Base-by-base conservation (phyloP, 1,140 invertebrate genomes). In the Leptinotarsa undecemlineata region DNA sequence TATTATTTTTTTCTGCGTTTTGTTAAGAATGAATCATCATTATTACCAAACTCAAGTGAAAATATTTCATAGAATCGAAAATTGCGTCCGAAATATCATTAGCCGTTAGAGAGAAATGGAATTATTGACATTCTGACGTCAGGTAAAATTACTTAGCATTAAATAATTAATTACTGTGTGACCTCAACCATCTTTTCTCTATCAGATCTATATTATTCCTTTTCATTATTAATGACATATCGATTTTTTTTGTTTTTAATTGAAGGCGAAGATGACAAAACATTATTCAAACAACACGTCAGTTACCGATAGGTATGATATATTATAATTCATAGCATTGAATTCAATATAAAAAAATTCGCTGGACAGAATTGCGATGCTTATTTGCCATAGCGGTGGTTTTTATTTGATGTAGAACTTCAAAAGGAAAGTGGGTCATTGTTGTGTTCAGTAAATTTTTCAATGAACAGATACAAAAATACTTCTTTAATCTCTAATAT, bases 91-190 rank as follows among this genome's bases (percentile, higher is more conserved):
- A 57, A 57, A 57, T 57, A 57, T 57, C 51, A 57, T 57, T 57
- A 57, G 51, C 51, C 51, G n/a, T 57, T 57, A 57, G 17, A 57
- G 51, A 15, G 51, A 57, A 57, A 19, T 57, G n/a, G 15, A 64
- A 64, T 21, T 64, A 64, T 64, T 64, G 20, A 64, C 23, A 26
- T 21, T 17, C 17, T 64, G 62, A 64, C 62, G 62, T 64, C 62
- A 64, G 62, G 20, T n/a, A 64, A 64, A 64, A 64, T 64, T 64
- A 64, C 62, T 17, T 1, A 26, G 19, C 23, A 20, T 64, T 64
- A 20, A 64, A 64, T 64, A 64, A 64, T 64, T 64, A 64, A 64
- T 64, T 23, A 64, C 62, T 26, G 62, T 64, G 62, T 20, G 62
- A 64, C 62, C 62, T 64, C 8, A 64, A 20, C 15, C 62, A 64